Evolutionary conservation across 2,113 vertebrate genomes (phyloP), one percentile per base, ranked within the genome.

Genomic region (Tyto alba): DNA sequence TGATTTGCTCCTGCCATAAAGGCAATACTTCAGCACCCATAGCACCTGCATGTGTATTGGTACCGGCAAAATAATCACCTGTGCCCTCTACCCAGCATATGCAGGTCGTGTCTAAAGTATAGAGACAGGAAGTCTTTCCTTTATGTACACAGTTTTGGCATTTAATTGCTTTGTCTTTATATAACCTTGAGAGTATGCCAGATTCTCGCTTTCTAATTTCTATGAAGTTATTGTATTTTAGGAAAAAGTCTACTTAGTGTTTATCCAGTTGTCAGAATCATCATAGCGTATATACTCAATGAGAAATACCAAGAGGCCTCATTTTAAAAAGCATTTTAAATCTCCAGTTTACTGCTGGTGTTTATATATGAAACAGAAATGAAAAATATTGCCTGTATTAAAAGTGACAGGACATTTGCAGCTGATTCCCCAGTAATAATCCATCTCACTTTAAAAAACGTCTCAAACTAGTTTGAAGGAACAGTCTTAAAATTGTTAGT

Each of bases 241-340:
- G 57, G 18, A 63, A 83, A 67, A 85, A 55, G 32, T 55, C 78
- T 64, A 22, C 83, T 94, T 89, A 75, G 66, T 92, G 76, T 92
- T 93, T 90, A 92, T 83, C 41, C 60, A 78, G 20, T 36, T 85
- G 74, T 93, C 77, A 80, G 52, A 85, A 88, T 83, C 30, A 6
- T 93, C 77, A 60, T 23, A 53, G 34, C 59, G 12, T 78, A 84
- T 83, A 85, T 52, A 82, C 4, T 85, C 38, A n/a, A 57, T 36
- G 7, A 94, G 29, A 93, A 89, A 82, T 63, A 89, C 45, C 4
- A 10, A 34, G 27, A 84, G 22, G 60, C 26, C 63, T 90, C 17
- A 74, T 93, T 91, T 90, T 88, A 57, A 86, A 93, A 90, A 77
- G 11, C 19, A 69, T 66, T 84, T 94, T 36, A 96, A 89, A 69